phyloP scores from a whole-genome alignment of 1,140 invertebrate species.

The Tetragnatha versicolor region DNA sequence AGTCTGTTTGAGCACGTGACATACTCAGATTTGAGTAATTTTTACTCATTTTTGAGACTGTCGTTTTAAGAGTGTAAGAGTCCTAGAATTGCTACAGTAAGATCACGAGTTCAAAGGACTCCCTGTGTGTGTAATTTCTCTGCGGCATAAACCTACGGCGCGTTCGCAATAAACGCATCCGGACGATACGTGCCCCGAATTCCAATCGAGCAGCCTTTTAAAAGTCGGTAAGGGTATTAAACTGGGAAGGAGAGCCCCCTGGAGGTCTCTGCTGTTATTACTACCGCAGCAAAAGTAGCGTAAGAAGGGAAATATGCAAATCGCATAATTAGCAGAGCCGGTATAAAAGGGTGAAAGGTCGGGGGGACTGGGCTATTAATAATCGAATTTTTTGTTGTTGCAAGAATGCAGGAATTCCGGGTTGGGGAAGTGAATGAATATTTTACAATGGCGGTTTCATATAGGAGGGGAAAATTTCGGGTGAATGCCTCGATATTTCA shows the following conservation, averaged over 20 bases:
- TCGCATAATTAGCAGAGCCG: constrained; percentile 22
- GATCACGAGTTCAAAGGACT: too few relatives aligned
- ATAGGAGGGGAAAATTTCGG: too few relatives aligned
- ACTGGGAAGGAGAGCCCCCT: background rate
- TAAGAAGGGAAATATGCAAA: constrained; percentile 30
- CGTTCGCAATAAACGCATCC: background rate
- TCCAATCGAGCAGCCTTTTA: constrained; percentile 1
- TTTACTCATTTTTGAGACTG: too few relatives aligned
- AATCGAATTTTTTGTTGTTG: constrained; percentile 1
- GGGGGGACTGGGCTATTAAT: constrained; percentile 14
- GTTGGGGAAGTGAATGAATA: background rate
- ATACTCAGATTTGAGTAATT: too few relatives aligned
- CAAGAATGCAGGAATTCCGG: constrained; percentile 15
- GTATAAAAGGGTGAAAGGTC: constrained; percentile 24
- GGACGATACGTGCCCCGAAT: background rate
- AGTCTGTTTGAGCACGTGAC: too few relatives aligned
- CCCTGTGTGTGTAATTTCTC: too few relatives aligned
- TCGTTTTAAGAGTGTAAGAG: too few relatives aligned
- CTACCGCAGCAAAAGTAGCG: constrained; percentile 6
- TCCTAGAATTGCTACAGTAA: too few relatives aligned
- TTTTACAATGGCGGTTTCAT: too few relatives aligned
- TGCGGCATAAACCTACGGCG: too few relatives aligned
- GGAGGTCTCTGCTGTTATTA: constrained; percentile 22
- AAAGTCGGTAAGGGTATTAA: constrained; percentile 11
- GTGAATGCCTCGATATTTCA: too few relatives aligned